Percentiles rank a stretch among this genome's conserved stretches.
Evolutionary conservation across 2,888 invertebrate genomes (phyloP).

Genomic region (Hetaerina titia): DNA sequence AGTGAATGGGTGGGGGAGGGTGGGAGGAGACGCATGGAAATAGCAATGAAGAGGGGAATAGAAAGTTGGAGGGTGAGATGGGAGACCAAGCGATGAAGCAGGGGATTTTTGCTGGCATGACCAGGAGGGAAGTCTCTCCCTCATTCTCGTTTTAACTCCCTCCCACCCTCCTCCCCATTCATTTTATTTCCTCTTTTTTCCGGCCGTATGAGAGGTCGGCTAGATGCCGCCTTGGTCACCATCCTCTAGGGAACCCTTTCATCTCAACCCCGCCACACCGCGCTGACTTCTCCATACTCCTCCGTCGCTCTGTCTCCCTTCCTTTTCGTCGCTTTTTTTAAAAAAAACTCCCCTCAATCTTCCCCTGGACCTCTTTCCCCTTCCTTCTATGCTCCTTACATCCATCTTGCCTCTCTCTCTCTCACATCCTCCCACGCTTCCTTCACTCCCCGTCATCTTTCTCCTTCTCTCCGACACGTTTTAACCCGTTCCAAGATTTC

Average conservation of each 20-base stretch:
- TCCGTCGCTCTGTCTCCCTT: not conserved
- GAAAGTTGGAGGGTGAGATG: not conserved
- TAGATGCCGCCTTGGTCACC: not conserved
- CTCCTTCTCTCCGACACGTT: not conserved
- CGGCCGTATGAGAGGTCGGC: not conserved
- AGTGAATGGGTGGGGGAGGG: not conserved
- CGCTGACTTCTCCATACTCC: not conserved
- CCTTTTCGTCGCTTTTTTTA: not conserved
- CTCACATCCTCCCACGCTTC: not conserved
- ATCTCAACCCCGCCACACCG: not conserved
- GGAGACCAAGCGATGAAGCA: not conserved
- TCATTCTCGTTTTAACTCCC: not conserved
- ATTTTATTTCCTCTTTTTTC: not conserved
- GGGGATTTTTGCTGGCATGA: constrained; percentile 14
- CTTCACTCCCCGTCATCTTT: not conserved
- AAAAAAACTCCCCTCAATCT: no score
- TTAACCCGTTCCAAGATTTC: not conserved
- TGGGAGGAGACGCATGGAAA: not conserved
- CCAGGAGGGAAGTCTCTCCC: not conserved
- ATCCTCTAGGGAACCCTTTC: not conserved
- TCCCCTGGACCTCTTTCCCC: not conserved
- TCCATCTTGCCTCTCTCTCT: not conserved
- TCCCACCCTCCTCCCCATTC: not conserved
- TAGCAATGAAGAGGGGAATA: not conserved
- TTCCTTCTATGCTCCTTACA: not conserved